Evolutionary conservation across 2,888 invertebrate species (phyloP), one percentile per base, ranked within the genome.

Genomic region (Eudemis profundana): DNA sequence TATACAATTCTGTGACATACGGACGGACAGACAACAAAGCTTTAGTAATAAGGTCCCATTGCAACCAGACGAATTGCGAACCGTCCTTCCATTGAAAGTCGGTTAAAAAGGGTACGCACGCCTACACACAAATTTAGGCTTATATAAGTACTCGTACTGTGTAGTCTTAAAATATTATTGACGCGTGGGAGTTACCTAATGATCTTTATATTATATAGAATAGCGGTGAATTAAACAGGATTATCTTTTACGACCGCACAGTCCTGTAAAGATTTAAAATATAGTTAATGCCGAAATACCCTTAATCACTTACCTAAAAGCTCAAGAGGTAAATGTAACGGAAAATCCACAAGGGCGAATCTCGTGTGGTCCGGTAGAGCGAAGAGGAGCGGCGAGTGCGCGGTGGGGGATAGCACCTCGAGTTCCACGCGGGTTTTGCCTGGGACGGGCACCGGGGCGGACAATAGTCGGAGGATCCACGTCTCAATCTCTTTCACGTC

Each of bases 401-500:
- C 94, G 66, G 95, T 95, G 10, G 96, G 95, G 42, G 98, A 98
- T 75, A 99, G 91, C 69, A 99, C 96, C 90, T 98, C 97, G 63
- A 94, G 89, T 83, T 94, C 94, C 53, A 94, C 87, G 83, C 97
- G 95, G 10, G 99, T 99, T 90, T 98, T 98, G 63, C 98, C 98
- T 36, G 99, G 99, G 66, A 99, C 98, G 4, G 99, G 99, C 57
- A 99, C 99, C 2, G 99, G 99, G 63, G 99, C 97, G 72, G 98
- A 99, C 47, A 99, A 93, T 42, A 99, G 93, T 68, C 98, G 95
- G 67, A 99, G 93, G 75, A 99, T 99, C 99, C 99, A 99, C 5
- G 98, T 99, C 91, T 99, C 99, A 71, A 99, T 98, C 92, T 99
- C 99, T 74, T 97, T 95, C 42, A 99, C 98, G 88, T 99, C 99